These are phyloP conservation scores for Oscheius onirici DNA, from an alignment of 2,888 invertebrate species.

Conservation along the genomic window DNA sequence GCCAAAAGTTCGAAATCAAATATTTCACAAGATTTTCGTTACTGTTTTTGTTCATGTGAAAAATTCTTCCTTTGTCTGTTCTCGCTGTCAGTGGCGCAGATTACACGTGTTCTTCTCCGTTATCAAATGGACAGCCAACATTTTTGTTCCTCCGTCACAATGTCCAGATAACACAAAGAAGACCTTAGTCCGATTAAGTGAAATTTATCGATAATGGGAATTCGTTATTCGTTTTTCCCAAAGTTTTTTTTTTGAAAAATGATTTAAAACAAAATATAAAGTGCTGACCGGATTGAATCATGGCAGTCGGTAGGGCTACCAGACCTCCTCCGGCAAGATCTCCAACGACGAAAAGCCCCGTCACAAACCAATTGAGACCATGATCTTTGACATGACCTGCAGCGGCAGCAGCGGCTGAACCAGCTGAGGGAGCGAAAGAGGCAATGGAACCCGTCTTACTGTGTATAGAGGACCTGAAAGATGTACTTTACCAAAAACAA, in stretches of 20 bases:
- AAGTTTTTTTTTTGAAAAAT: not conserved
- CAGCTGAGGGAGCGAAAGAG: not conserved
- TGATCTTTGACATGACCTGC: constrained; percentile 27
- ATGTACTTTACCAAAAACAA: too few species aligned
- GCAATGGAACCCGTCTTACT: constrained; percentile 14
- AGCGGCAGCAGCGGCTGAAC: not conserved
- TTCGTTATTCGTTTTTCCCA: not conserved
- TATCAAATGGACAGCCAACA: constrained; percentile 31
- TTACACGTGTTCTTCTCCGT: constrained; percentile 30
- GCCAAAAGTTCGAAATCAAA: too few species aligned
- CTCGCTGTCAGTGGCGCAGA: not conserved
- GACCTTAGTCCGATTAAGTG: not conserved
- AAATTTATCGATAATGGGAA: not conserved
- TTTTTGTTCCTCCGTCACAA: constrained; percentile 28
- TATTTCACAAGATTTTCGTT: not conserved
- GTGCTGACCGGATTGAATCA: constrained; percentile 63
- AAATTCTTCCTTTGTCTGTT: constrained; percentile 1
- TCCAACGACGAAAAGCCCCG: constrained; percentile 67
- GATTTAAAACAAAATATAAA: not conserved
- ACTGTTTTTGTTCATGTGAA: too few species aligned
- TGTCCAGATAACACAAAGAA: constrained; percentile 7
- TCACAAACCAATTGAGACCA: constrained; percentile 56
- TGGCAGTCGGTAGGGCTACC: constrained; percentile 66
- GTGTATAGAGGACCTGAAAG: constrained; percentile 8
- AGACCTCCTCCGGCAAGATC: constrained; percentile 68